Conservation (phyloP, 2,797 vertebrate species). For the Parotocinclus haroldoi region DNA sequence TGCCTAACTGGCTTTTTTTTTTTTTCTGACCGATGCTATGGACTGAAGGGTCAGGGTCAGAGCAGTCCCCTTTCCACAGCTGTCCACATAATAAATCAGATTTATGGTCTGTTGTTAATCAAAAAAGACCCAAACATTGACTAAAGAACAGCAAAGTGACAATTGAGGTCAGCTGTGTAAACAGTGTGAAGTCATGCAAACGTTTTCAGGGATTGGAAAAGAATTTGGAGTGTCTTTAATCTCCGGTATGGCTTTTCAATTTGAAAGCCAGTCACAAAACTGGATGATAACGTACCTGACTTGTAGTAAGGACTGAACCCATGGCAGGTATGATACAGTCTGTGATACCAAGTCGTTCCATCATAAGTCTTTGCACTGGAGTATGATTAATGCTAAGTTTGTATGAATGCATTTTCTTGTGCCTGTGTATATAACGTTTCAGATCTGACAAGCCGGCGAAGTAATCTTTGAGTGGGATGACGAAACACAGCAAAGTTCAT, state of each 20-base stretch:
- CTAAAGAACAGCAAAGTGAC: no score
- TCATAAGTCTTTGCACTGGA: slow-evolving; percentile 79
- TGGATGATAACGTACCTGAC: not conserved
- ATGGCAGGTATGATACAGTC: slow-evolving; percentile 62
- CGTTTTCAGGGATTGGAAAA: no score
- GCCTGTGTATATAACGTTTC: slow-evolving; percentile 79
- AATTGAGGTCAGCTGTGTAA: no score
- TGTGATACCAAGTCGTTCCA: slow-evolving; percentile 95
- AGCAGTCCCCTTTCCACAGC: no score
- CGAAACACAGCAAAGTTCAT: slow-evolving; percentile 60
- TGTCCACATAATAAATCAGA: no score
- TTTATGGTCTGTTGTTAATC: no score
- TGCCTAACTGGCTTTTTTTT: slow-evolving; percentile 18
- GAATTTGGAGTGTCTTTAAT: no score
- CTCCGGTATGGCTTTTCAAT: not conserved
- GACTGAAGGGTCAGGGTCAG: slow-evolving; percentile 11
- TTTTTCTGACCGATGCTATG: slow-evolving; percentile 19
- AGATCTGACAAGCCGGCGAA: slow-evolving; percentile 72
- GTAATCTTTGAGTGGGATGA: slow-evolving; percentile 67
- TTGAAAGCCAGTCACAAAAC: not conserved
- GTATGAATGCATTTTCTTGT: slow-evolving; percentile 37
- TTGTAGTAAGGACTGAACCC: not conserved
- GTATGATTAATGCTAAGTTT: slow-evolving; percentile 78
- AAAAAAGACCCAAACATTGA: no score
- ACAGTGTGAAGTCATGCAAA: no score